Evolutionary conservation across 2,888 invertebrate species (phyloP).

Genomic region (Andrena bicolor): DNA sequence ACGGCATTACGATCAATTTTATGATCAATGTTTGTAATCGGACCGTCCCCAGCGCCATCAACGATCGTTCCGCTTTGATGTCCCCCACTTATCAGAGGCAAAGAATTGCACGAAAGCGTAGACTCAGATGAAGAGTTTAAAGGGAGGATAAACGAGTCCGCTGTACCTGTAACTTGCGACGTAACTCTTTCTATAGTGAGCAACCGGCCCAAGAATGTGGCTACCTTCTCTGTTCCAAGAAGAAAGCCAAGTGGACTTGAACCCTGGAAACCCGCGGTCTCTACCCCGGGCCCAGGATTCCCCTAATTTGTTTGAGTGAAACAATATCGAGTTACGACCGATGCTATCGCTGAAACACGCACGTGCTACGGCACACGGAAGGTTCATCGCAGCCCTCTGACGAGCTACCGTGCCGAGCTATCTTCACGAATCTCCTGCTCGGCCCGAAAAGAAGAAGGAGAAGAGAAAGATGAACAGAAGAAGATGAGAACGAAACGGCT

Average conservation of each 20-base stretch:
- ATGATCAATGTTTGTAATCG: constrained; percentile 35
- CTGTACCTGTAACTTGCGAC: constrained; percentile 53
- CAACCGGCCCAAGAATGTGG: constrained; percentile 61
- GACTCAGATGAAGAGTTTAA: constrained; percentile 50
- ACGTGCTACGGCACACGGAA: constrained; percentile 80
- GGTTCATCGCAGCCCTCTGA: constrained; percentile 76
- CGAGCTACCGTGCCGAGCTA: constrained; percentile 79
- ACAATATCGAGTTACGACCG: constrained; percentile 84
- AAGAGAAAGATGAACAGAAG: constrained; percentile 52
- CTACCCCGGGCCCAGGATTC: constrained; percentile 75
- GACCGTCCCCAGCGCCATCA: neutral
- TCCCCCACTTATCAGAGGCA: neutral
- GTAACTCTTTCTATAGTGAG: constrained; percentile 58
- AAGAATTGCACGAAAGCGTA: constrained; percentile 24
- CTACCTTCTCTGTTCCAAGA: constrained; percentile 76
- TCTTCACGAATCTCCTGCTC: constrained; percentile 75
- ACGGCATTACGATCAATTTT: constrained; percentile 45
- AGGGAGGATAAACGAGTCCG: constrained; percentile 53
- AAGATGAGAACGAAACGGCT: constrained; percentile 44
- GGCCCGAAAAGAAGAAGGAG: constrained; percentile 63
- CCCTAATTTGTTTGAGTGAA: constrained; percentile 84
- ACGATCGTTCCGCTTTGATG: neutral
- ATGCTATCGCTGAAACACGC: constrained; percentile 80
- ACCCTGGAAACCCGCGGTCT: constrained; percentile 74
- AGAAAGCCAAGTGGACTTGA: constrained; percentile 77